Base-by-base conservation (phyloP, 2,888 invertebrate genomes). In the Hypomecis punctinalis region DNA sequence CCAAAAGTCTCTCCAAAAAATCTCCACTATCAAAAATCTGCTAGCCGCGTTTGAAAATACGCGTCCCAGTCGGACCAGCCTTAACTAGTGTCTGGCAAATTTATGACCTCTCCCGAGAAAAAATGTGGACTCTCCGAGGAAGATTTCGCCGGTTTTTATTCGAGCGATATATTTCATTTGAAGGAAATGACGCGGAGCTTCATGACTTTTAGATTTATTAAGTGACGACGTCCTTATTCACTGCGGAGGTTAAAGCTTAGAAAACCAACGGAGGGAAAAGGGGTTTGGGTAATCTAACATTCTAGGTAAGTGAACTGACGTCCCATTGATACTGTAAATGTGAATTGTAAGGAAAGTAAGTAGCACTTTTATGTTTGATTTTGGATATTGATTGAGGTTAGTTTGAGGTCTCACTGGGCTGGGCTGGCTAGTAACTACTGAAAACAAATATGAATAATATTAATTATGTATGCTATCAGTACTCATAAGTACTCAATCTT, bases 141-240 rank as follows among this genome's bases (percentile, higher is more conserved):
- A 80, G 83, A 83, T 83, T 82, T 81, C 81, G 75, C 85, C 78
- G 76, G 83, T 84, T 89, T 79, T 88, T 86, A 87, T 84, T 83
- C 84, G 79, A 77, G 70, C 83, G 78, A 86, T 87, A 85, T 86
- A 87, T 90, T 88, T 86, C 83, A 86, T 85, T 71, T 68, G 69
- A 70, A 78, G 82, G 86, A 86, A 88, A 88, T 87, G 87, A 86
- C 81, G 77, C 80, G 77, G 73, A 72, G 75, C 73, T 74, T 78
- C 80, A 79, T 79, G 79, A 79, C 81, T 80, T 77, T 69, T 70
- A 74, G 78, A 85, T 87, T 85, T 85, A 84, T 85, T 76, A 78
- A 71, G 67, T 64, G 65, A 42, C 13, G 40, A 48, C 13, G 52
- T 58, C 7, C 48, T 53, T 59, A 48, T 57, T 61, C 43, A 54